phyloP scores from a whole-genome alignment of 2,797 vertebrate genomes.

The Heteromormyrus szaboi region DNA sequence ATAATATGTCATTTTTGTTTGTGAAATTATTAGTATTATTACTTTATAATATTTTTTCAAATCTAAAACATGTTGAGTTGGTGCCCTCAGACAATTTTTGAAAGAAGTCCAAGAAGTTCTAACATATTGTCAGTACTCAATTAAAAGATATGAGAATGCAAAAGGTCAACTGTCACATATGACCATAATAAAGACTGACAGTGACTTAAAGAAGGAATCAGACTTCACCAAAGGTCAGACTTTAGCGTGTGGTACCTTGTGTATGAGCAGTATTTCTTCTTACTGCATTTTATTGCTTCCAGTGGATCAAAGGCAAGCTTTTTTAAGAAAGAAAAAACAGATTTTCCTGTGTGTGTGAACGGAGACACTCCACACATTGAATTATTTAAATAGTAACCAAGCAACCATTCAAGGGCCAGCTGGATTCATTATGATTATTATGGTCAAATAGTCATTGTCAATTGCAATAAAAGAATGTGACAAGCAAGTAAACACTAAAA shows the following conservation, averaged over 20 bases:
- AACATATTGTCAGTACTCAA: constrained; percentile 2
- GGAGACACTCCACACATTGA: constrained; percentile 6
- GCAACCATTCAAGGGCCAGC: constrained; percentile 28
- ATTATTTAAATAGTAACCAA: constrained; percentile 16
- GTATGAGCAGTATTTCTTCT: not conserved
- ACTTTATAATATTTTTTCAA: not conserved
- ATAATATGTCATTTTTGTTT: not conserved
- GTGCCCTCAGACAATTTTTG: constrained; percentile 1
- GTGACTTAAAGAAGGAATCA: constrained; percentile 17
- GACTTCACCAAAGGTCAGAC: constrained; percentile 23
- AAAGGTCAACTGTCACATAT: constrained; percentile 17
- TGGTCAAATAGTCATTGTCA: constrained; percentile 42
- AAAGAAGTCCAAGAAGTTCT: not conserved
- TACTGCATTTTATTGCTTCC: constrained; percentile 3
- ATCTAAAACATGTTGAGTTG: not conserved
- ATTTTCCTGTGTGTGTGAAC: constrained; percentile 14
- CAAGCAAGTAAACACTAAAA: constrained; percentile 45
- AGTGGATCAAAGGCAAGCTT: constrained; percentile 13
- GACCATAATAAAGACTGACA: constrained; percentile 18
- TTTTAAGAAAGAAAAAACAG: not conserved
- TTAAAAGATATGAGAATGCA: constrained; percentile 18
- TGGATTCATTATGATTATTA: constrained; percentile 34
- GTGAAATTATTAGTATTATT: not conserved
- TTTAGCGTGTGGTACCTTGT: not conserved
- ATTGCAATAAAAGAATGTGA: constrained; percentile 32